Evolutionary conservation across 2,888 invertebrate species (phyloP), one percentile per base, ranked within the genome.

Genomic region (Chouioia cunea): DNA sequence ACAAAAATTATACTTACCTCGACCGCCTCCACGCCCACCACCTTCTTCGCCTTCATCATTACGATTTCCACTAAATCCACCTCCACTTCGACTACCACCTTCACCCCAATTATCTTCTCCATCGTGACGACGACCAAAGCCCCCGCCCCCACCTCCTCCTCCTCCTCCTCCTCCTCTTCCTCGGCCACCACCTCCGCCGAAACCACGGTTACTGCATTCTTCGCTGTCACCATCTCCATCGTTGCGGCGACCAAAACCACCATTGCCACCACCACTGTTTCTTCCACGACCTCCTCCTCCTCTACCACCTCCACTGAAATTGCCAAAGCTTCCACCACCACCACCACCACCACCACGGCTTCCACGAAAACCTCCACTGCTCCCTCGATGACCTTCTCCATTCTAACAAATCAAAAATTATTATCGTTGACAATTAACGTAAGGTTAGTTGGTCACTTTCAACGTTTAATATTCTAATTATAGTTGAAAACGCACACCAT

Each of bases 251-350:
- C 56, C 10, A 14, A 18, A 63, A 44, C 62, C 54, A 12, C 23
- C 18, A n/a, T n/a, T n/a, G n/a, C n/a, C n/a, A n/a, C n/a, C n/a
- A n/a, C 46, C 22, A 12, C 46, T 23, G 27, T 36, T n/a, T n/a
- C 63, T 27, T 50, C 52, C 16, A 0, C 63, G 23, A 23, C 27
- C 18, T 23, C 18, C 52, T 2, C 23, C 48, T n/a, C n/a, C n/a
- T n/a, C n/a, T n/a, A n/a, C n/a, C n/a, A 16, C 44, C 59, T 4
- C 52, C 60, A 59, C 6, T 6, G 36, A 15, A 12, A 59, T 22
- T 10, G n/a, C 22, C 68, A 12, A 72, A 74, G 15, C 75, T 73
- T 2, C 73, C 73, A 14, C 67, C 62, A n/a, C n/a, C n/a, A n/a
- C n/a, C n/a, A n/a, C 54, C 54, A 23, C 54, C 54, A 12, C 23